Base-by-base conservation (phyloP, 2,797 vertebrate species). In the Lepus oiostolus region DNA sequence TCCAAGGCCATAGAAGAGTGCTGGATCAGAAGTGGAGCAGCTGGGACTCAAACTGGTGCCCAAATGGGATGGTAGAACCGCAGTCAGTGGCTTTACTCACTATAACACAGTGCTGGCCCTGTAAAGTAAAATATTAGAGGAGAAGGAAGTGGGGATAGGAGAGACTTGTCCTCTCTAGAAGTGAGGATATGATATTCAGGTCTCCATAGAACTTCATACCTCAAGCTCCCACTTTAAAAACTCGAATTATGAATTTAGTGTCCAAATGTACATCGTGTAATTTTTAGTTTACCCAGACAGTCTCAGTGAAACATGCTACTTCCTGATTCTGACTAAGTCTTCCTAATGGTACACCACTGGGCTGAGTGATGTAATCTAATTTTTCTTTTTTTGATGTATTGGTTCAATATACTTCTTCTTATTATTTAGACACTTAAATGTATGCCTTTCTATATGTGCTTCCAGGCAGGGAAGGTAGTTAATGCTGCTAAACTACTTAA, bases 261-360 rank as follows among this genome's bases (percentile, higher is more conserved):
- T 71, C 38, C 65, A 58, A 38, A 47, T 50, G 5, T 1, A 22
- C 2, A n/a, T 70, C 74, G 50, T 35, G 8, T 70, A 42, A 38
- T 58, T 91, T 38, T 52, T 54, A 74, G 7, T 85, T 50, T 80
- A 84, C 24, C n/a, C 74, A 30, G 75, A 17, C 10, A 28, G 8
- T 85, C 81, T 88, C 26, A 74, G 79, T 71, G 30, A 68, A 67
- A 68, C 50, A 42, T 85, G 83, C 38, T 83, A 47, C 54, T 79
- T 32, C 22, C 62, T 63, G 30, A 71, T 83, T 75, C 28, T 22
- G 50, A 68, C 32, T 95, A 5, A 35, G 24, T 50, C 76, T 89
- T 75, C 54, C 11, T 67, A 75, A 72, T 32, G 21, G 50, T 35
- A 63, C 1, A 22, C n/a, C 22, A 21, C 24, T 58, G 21, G 67